These are phyloP conservation scores for Haliclona indistincta DNA, from an alignment of 37 sponge, comb jelly and placozoan genomes.

Conservation along the genomic window DNA sequence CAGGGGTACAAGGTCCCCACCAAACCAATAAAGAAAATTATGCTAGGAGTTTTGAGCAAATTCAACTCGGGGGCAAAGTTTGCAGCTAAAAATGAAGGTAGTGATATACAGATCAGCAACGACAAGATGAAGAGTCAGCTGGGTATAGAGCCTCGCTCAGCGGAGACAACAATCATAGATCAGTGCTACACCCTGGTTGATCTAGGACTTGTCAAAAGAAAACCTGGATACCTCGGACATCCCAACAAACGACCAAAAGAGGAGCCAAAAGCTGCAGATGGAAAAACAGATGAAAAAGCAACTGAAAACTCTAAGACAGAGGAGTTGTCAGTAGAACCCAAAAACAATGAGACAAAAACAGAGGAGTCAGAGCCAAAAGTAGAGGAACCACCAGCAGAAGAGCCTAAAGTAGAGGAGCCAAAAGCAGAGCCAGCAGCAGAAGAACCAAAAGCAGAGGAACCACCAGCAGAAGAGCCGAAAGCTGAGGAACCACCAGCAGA, in stretches of 20 bases:
- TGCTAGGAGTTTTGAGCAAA: not conserved
- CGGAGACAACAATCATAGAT: slow-evolving; percentile 52
- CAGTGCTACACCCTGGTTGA: slow-evolving; percentile 65
- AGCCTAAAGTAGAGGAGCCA: not conserved
- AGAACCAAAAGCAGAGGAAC: slow-evolving; percentile 11
- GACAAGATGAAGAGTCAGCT: slow-evolving; percentile 44
- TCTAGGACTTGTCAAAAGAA: slow-evolving; percentile 38
- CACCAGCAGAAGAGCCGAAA: not conserved
- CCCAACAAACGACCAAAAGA: slow-evolving; percentile 26
- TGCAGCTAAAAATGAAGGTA: not conserved
- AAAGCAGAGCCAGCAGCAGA: slow-evolving; percentile 8
- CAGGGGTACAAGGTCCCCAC: slow-evolving; percentile 61
- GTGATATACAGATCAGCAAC: slow-evolving; percentile 17
- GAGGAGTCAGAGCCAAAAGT: slow-evolving; percentile 1
- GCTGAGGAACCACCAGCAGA: not conserved
- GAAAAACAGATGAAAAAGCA: not conserved
- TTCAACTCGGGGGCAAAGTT: not conserved
- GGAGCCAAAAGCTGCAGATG: not conserved
- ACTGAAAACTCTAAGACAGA: not conserved
- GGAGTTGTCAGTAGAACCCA: not conserved
- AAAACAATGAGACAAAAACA: not conserved
- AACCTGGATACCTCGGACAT: slow-evolving; percentile 38
- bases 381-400: not conserved
- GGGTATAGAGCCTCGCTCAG: slow-evolving; percentile 45
- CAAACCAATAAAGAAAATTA: slow-evolving; percentile 3